Evolutionary conservation across 1,140 invertebrate genomes (phyloP).

Genomic region (Drosophila setifemur): DNA sequence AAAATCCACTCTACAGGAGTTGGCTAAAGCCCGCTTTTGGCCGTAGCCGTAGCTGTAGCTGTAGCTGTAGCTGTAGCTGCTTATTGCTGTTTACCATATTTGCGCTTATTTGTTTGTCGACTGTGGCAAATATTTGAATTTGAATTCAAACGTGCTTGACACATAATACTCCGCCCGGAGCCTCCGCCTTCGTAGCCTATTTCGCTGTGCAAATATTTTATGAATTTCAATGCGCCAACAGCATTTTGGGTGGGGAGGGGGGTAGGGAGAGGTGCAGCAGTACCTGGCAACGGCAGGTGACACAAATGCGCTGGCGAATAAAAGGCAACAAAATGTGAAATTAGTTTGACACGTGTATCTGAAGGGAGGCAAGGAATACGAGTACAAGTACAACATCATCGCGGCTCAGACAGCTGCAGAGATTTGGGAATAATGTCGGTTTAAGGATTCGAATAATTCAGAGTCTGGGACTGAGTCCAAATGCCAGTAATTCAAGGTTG

Average conservation of each 20-base stretch:
- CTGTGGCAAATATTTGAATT: slow-evolving; percentile 77
- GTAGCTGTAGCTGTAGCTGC: slow-evolving; percentile 37
- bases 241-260: neutral
- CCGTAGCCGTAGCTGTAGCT: too few species aligned
- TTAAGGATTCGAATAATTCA: slow-evolving; percentile 16
- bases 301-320: slow-evolving; percentile 67
- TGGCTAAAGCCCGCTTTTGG: slow-evolving; percentile 6
- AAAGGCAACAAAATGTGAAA: slow-evolving; percentile 79
- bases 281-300: slow-evolving; percentile 14
- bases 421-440: slow-evolving; percentile 17
- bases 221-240: slow-evolving; percentile 73
- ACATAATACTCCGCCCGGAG: slow-evolving; percentile 71
- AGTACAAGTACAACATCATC: slow-evolving; percentile 40
- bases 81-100: slow-evolving; percentile 79
- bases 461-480: slow-evolving; percentile 10
- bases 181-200: slow-evolving; percentile 58
- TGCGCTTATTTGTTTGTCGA: slow-evolving; percentile 76
- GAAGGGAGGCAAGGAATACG: slow-evolving; percentile 12
- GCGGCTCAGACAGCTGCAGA: slow-evolving; percentile 42
- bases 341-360: slow-evolving; percentile 76
- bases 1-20: slow-evolving; percentile 19
- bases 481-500: neutral
- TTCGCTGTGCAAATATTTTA: slow-evolving; percentile 76
- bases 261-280: slow-evolving; percentile 8
- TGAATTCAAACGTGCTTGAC: slow-evolving; percentile 79